Base-by-base conservation (phyloP, 2,888 invertebrate species). In the Gymnosoma rotundatum region DNA sequence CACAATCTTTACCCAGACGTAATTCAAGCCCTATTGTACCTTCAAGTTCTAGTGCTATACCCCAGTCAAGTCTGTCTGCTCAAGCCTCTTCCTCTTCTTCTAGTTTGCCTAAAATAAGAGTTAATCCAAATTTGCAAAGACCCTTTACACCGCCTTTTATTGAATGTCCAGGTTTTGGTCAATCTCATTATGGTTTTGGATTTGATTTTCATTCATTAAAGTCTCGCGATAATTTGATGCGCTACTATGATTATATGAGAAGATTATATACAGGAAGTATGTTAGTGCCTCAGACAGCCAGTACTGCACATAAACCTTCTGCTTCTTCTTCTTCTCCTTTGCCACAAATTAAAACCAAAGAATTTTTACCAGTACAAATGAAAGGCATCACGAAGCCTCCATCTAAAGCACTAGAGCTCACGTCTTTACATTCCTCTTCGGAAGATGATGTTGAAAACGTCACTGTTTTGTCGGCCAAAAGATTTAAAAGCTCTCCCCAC, bases 181-280 rank as follows among this genome's bases (percentile, higher is more conserved):
- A 79, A 36, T 36, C 86, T 12, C 56, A 61, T 20, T 83, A 60
- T 21, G 82, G 80, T 12, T 83, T 72, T 12, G 75, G 83, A 66
- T 86, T 89, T 54, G 90, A 91, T 69, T 86, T 90, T 86, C 88
- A 91, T 82, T 86, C 89, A 79, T 78, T 91, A 1, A 91, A 90
- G 84, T 89, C 90, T 16, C 90, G 87, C 4, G 91, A 91, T 20
- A 91, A 89, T 88, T 88, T 91, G 16, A 79, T 91, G 45, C 88
- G 90, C 48, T 91, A 91, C 81, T 91, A 91, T 79, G 91, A 91
- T 69, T 91, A 91, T 67, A 91, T 91, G 91, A 82, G 90, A 42
- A 90, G 91, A 36, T 88, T 91, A 42, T 91, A 91, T 86, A 85
- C 88, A 45, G 90, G 90, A 54, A 87, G 87, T 52, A 61, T 83